Percentiles rank a stretch among this genome's conserved stretches.
Evolutionary conservation across 1,140 invertebrate species (phyloP).

Genomic region (Idris sp.): DNA sequence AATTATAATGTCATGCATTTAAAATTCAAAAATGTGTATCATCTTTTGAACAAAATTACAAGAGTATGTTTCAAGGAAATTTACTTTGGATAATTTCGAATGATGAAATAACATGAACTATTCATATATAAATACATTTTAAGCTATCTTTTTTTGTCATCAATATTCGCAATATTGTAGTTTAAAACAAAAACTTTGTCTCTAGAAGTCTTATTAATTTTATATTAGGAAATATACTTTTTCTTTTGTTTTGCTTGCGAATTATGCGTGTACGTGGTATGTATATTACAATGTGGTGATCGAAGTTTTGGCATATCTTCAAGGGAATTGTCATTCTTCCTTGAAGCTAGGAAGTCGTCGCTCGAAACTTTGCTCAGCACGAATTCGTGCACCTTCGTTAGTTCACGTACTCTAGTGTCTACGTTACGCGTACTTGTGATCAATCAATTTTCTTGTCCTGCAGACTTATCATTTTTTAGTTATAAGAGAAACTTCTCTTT

Average conservation of each 20-base stretch:
- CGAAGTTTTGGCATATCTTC: slow-evolving; percentile 40
- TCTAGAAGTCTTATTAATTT: slow-evolving; percentile 5
- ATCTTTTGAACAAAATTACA: too few relatives aligned
- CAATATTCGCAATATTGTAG: too few relatives aligned
- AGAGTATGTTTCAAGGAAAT: too few relatives aligned
- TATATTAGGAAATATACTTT: slow-evolving; percentile 9
- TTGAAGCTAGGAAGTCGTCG: slow-evolving; percentile 20
- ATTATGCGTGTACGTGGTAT: slow-evolving; percentile 17
- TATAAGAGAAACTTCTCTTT: slow-evolving; percentile 27
- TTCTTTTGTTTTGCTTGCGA: slow-evolving; percentile 23
- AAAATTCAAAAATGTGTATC: too few relatives aligned
- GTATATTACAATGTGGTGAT: slow-evolving; percentile 31
- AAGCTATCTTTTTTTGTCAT: too few relatives aligned
- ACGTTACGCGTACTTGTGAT: slow-evolving; percentile 45
- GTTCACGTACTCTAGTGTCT: slow-evolving; percentile 31
- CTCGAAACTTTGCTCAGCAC: slow-evolving; percentile 40
- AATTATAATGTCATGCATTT: too few relatives aligned
- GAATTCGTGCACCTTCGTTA: slow-evolving; percentile 46
- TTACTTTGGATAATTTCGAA: too few relatives aligned
- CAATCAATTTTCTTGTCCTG: slow-evolving; percentile 41
- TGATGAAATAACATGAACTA: too few relatives aligned
- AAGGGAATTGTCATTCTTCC: slow-evolving; percentile 45
- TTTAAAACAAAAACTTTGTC: too few relatives aligned
- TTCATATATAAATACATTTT: too few relatives aligned
- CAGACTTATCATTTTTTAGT: slow-evolving; percentile 44